Conservation (phyloP, 2,113 vertebrate genomes). For the Calidris pygmaea region DNA sequence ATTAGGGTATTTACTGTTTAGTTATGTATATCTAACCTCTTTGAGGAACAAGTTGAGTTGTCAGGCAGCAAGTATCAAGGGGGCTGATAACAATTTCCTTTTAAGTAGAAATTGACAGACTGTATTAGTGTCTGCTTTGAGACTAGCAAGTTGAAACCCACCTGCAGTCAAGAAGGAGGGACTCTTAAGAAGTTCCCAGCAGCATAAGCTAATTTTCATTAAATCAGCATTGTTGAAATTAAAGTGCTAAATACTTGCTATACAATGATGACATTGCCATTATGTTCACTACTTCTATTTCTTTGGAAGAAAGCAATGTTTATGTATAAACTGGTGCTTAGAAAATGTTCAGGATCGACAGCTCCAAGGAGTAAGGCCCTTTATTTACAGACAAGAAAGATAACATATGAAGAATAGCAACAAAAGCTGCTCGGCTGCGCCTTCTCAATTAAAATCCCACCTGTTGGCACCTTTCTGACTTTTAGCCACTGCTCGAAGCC, state of each 20-base stretch:
- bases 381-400: neutral
- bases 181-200: slow-evolving; percentile 1
- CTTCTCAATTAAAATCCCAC: neutral
- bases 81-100: slow-evolving; percentile 56
- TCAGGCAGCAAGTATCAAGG: slow-evolving; percentile 57
- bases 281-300: neutral
- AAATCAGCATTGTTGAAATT: neutral
- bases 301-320: neutral
- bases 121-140: slow-evolving; percentile 34
- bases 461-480: neutral
- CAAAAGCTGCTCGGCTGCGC: neutral
- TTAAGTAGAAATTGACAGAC: slow-evolving; percentile 49
- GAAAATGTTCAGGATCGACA: neutral
- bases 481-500: neutral
- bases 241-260: slow-evolving; percentile 4
- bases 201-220: slow-evolving; percentile 6
- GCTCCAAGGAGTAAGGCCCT: neutral
- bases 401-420: neutral
- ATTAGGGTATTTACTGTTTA: slow-evolving; percentile 52
- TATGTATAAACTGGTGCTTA: neutral
- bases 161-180: neutral
- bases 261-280: neutral
- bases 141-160: neutral
- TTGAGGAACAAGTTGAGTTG: slow-evolving; percentile 56
- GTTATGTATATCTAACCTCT: slow-evolving; percentile 59